Conservation (phyloP, 2,888 invertebrate species). For the Eudasyphora cyanicolor region DNA sequence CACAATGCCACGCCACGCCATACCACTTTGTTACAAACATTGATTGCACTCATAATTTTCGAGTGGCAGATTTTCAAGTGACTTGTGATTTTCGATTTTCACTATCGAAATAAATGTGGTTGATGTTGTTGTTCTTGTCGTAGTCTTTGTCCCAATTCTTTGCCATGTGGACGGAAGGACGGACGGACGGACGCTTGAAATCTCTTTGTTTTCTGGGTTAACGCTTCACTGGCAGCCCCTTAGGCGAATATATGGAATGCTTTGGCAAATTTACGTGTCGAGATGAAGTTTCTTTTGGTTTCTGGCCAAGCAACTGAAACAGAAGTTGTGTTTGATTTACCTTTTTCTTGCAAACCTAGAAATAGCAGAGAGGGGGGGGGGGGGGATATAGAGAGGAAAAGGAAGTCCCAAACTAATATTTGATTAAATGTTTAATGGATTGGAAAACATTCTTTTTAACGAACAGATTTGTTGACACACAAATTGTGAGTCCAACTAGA, state of each 20-base stretch:
- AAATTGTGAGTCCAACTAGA: not conserved
- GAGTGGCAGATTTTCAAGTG: constrained; percentile 51
- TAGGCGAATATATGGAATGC: not conserved
- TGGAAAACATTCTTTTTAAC: no score
- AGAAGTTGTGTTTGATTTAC: no score
- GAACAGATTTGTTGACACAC: not conserved
- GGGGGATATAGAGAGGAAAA: not conserved
- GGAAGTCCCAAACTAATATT: not conserved
- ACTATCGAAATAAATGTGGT: not conserved
- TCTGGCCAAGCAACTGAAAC: not conserved
- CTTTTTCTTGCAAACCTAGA: not conserved
- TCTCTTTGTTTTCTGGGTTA: constrained; percentile 56
- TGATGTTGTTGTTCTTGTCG: not conserved
- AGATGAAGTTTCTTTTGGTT: no score
- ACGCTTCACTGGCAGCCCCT: constrained; percentile 38
- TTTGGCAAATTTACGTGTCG: not conserved
- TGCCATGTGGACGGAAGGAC: no score
- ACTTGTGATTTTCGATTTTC: constrained; percentile 16
- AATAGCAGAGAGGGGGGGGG: not conserved
- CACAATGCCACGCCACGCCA: constrained; percentile 41
- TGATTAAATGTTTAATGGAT: not conserved
- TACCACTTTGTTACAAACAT: constrained; percentile 49
- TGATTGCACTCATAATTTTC: constrained; percentile 54
- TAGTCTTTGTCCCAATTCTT: not conserved
- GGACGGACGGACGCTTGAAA: not conserved